Conservation (phyloP, 2,888 invertebrate genomes). For the Elysia crispata region DNA sequence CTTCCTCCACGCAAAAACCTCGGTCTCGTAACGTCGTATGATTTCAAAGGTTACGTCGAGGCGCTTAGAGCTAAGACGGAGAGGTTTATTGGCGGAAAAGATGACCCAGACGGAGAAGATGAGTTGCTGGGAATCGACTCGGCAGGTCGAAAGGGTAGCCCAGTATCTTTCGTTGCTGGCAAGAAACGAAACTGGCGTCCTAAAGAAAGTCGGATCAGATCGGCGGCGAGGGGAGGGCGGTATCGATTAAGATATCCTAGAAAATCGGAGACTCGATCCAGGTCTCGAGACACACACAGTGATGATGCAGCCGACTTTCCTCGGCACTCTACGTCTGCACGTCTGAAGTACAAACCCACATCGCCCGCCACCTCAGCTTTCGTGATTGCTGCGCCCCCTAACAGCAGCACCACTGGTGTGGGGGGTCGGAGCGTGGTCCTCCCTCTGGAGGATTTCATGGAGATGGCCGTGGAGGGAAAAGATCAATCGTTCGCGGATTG, state of each 20-base stretch:
- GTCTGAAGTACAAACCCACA: conserved; percentile 3
- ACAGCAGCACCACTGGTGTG: not conserved
- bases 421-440: conserved; percentile 18
- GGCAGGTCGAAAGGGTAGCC: not conserved
- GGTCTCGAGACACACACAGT: not conserved
- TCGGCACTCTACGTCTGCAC: not conserved
- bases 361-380: conserved; percentile 27
- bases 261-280: not conserved
- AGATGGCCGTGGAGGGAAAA: conserved; percentile 6
- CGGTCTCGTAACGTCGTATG: conserved; percentile 13
- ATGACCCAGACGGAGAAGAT: not conserved
- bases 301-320: not conserved
- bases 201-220: conserved; percentile 2
- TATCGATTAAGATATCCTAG: not conserved
- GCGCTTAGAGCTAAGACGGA: not conserved
- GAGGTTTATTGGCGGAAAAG: not conserved
- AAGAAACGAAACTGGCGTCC: conserved; percentile 20
- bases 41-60: conserved; percentile 13
- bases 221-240: not conserved
- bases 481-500: conserved; percentile 6
- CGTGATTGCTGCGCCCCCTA: conserved; percentile 26
- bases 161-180: not conserved
- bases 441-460: conserved; percentile 20
- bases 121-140: too few species aligned
- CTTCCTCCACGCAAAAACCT: too few species aligned